Percentiles rank a stretch among this genome's conserved stretches.
Conservation (phyloP, 2,113 vertebrate species). For the Catharus minimus region DNA sequence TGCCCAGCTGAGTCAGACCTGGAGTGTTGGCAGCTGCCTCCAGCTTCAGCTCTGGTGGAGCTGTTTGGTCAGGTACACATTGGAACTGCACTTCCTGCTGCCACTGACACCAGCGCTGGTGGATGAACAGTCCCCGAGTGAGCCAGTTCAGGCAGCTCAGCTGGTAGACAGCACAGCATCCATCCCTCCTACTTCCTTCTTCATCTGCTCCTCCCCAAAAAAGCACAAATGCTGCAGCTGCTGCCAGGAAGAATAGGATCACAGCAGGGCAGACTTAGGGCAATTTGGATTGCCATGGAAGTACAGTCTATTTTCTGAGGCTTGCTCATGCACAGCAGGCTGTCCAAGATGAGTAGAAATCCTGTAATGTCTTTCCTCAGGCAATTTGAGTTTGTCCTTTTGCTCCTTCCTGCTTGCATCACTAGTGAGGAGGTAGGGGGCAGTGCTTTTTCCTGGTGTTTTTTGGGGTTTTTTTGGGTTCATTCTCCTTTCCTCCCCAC, state of each 20-base stretch:
- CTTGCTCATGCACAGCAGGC: background rate
- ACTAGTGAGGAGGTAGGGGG: background rate
- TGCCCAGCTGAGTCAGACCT: background rate
- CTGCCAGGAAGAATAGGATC: background rate
- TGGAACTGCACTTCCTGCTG: rapidly evolving
- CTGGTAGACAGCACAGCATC: background rate
- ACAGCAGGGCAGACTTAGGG: background rate
- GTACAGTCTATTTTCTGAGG: background rate
- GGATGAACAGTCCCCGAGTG: background rate
- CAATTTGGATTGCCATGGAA: background rate
- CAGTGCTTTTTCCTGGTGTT: background rate
- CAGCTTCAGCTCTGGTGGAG: background rate
- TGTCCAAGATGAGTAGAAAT: background rate
- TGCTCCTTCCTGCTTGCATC: background rate
- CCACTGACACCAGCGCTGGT: rapidly evolving
- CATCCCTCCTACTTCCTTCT: background rate
- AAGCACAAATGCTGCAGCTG: background rate
- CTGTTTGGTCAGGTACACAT: background rate
- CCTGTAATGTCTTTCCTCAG: background rate
- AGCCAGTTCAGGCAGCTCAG: background rate
- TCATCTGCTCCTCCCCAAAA: background rate
- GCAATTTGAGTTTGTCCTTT: background rate
- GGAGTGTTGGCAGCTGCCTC: background rate
- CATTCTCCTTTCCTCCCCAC: rapidly evolving
- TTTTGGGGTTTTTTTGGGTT: no score